Conservation (phyloP, 1,140 invertebrate genomes). For the Heliothis virescens region DNA sequence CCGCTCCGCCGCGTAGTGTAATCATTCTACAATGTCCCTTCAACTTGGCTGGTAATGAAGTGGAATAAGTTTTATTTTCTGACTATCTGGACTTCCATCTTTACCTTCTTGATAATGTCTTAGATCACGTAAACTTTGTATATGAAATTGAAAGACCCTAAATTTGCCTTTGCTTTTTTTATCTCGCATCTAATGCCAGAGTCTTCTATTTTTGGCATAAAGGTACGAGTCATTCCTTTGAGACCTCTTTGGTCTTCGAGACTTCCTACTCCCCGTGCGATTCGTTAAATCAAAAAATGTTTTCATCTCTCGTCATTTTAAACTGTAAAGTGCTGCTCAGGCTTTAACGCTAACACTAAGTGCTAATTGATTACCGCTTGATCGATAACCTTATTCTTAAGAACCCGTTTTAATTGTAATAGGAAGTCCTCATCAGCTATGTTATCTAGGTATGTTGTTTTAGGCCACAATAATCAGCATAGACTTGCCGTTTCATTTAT, state of each 20-base stretch:
- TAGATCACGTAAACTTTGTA: neutral
- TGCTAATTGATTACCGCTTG: neutral
- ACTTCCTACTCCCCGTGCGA: neutral
- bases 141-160: neutral
- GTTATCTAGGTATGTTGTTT: conserved; percentile 4
- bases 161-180: neutral
- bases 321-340: neutral
- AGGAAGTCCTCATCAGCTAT: neutral
- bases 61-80: conserved; percentile 14
- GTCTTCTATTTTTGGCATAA: neutral
- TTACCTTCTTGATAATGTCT: neutral
- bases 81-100: neutral
- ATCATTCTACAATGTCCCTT: conserved; percentile 22
- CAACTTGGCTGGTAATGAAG: conserved; percentile 10
- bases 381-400: neutral
- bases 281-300: neutral
- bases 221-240: neutral
- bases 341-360: neutral
- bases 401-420: neutral
- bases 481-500: conserved; percentile 1
- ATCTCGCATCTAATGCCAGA: neutral
- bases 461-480: neutral
- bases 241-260: neutral
- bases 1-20: conserved; percentile 15
- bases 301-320: neutral